phyloP scores from a whole-genome alignment of 2,113 vertebrate species.

The Xenopus borealis region DNA sequence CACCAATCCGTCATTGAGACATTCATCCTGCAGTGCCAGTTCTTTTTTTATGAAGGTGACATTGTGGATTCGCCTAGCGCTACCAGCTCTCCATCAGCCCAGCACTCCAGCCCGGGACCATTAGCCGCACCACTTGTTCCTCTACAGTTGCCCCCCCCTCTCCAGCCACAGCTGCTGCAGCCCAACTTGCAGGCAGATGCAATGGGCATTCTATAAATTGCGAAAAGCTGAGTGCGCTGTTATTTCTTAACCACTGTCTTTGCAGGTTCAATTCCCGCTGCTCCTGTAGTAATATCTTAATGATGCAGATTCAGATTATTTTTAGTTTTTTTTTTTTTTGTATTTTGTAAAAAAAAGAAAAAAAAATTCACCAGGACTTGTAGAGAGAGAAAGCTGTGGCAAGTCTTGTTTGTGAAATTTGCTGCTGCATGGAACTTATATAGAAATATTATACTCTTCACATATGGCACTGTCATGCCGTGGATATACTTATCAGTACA shows the following conservation, averaged over 20 bases:
- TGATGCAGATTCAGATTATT: slow-evolving; percentile 24
- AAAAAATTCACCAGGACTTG: slow-evolving; percentile 3
- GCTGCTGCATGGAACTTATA: slow-evolving; percentile 80
- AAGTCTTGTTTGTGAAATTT: slow-evolving; percentile 47
- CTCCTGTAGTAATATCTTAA: slow-evolving; percentile 40
- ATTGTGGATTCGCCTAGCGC: slow-evolving; percentile 77
- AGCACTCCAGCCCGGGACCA: slow-evolving; percentile 71
- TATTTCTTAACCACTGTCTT: slow-evolving; percentile 30
- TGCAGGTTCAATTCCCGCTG: neutral
- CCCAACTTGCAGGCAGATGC: slow-evolving; percentile 85
- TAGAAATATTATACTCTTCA: slow-evolving; percentile 77
- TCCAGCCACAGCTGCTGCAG: slow-evolving; percentile 93
- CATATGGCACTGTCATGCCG: slow-evolving; percentile 65
- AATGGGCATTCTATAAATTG: slow-evolving; percentile 72
- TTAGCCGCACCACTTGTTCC: slow-evolving; percentile 92
- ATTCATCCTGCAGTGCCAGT: slow-evolving; percentile 95
- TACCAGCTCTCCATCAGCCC: slow-evolving; percentile 72
- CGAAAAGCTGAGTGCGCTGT: neutral
- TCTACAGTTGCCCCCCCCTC: slow-evolving; percentile 88
- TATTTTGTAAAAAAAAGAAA: slow-evolving; percentile 17
- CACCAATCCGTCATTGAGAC: slow-evolving; percentile 95
- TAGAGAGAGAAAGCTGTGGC: slow-evolving; percentile 27
- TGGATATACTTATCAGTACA: slow-evolving; percentile 40
- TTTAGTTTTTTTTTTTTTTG: slow-evolving; percentile 22
- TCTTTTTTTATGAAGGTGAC: slow-evolving; percentile 94